Conservation (phyloP, 2,888 invertebrate genomes). For the Dorcus parallelipipedus region DNA sequence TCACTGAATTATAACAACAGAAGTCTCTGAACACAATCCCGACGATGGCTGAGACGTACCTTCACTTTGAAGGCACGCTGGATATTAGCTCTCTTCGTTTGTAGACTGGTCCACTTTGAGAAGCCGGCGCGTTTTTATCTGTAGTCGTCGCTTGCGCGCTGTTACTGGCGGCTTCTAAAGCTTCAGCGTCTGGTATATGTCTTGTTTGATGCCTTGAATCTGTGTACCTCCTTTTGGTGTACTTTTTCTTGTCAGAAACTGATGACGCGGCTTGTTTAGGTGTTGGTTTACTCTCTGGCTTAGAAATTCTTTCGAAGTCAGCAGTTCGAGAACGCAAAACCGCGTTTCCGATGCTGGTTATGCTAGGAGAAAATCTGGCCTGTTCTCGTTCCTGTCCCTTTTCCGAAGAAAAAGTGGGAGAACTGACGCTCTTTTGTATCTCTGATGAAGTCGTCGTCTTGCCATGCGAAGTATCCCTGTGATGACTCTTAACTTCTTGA, state of each 20-base stretch:
- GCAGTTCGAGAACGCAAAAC: conserved; percentile 65
- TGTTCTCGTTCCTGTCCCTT: conserved; percentile 25
- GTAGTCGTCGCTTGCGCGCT: conserved; percentile 10
- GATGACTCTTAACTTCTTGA: conserved; percentile 15
- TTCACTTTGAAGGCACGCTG: conserved; percentile 57
- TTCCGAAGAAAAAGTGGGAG: conserved; percentile 25
- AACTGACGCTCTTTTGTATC: conserved; percentile 33
- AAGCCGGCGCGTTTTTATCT: conserved; percentile 23
- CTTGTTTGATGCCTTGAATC: conserved; percentile 59
- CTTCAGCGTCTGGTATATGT: conserved; percentile 56
- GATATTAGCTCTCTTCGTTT: conserved; percentile 79
- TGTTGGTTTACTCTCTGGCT: conserved; percentile 54
- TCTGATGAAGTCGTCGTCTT: conserved; percentile 20
- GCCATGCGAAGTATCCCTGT: conserved; percentile 4
- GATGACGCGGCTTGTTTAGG: conserved; percentile 38
- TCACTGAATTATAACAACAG: conserved; percentile 1
- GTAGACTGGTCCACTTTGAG: conserved; percentile 56
- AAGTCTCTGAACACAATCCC: conserved; percentile 10
- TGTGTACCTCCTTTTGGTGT: conserved; percentile 59
- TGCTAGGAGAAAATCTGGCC: conserved; percentile 55
- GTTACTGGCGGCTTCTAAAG: conserved; percentile 38
- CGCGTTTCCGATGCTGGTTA: conserved; percentile 64
- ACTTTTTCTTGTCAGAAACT: conserved; percentile 56
- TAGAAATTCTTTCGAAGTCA: conserved; percentile 62
- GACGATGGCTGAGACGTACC: not conserved